Percentiles rank a stretch among this genome's conserved stretches.
phyloP scores from a whole-genome alignment of 2,113 vertebrate species.

The Muscicapa adusta region DNA sequence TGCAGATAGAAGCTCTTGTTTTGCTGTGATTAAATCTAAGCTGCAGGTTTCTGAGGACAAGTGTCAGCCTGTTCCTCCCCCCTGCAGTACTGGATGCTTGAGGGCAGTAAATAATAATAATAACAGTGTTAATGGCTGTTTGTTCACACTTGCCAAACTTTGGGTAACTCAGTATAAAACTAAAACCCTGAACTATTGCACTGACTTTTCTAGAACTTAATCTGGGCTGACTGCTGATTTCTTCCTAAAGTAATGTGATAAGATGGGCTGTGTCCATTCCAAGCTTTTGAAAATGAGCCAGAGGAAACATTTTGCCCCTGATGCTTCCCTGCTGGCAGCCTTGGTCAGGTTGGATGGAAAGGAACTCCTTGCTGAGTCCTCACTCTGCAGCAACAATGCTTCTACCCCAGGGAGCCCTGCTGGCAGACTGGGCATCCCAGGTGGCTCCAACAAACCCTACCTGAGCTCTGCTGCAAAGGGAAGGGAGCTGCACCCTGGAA shows the following conservation, averaged over 20 bases:
- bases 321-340: neutral
- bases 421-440: neutral
- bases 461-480: neutral
- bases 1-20: neutral
- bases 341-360: neutral
- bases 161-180: neutral
- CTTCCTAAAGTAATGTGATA: neutral
- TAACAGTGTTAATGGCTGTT: neutral
- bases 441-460: neutral
- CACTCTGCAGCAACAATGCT: neutral
- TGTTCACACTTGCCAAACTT: neutral
- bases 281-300: constrained; percentile 9
- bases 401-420: neutral
- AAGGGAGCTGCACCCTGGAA: neutral
- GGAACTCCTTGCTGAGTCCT: neutral
- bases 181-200: neutral
- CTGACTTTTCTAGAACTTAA: neutral
- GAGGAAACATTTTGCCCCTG: neutral
- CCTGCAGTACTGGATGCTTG: neutral
- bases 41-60: neutral
- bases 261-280: neutral
- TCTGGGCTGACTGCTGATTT: neutral
- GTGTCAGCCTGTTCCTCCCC: neutral
- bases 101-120: neutral
- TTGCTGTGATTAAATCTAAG: neutral